Evolutionary conservation across 1,140 invertebrate genomes (phyloP).

Genomic region (Scylla paramamosain): DNA sequence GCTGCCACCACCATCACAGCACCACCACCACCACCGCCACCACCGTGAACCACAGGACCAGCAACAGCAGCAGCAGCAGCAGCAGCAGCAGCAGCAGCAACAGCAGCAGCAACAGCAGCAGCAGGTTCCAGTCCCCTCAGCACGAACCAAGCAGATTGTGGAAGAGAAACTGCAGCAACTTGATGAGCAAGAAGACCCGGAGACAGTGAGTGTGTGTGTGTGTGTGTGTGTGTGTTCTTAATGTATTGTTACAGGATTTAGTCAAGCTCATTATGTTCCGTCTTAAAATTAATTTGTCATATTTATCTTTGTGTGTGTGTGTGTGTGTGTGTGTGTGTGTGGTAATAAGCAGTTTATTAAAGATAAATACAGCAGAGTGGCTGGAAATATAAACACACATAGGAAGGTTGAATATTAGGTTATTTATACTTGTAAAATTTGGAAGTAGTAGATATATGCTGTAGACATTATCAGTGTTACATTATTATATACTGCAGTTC

Average conservation of each 20-base stretch:
- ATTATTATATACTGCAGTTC: too few relatives aligned
- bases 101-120: too few relatives aligned
- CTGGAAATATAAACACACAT: too few relatives aligned
- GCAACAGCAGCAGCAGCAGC: too few relatives aligned
- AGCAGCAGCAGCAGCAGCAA: too few relatives aligned
- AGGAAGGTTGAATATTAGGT: too few relatives aligned
- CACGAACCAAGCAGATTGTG: constrained; percentile 59
- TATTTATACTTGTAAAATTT: too few relatives aligned
- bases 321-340: not conserved
- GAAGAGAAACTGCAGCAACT: constrained; percentile 64
- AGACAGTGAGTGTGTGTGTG: constrained; percentile 42
- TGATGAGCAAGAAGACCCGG: constrained; percentile 59
- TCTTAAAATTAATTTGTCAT: not conserved
- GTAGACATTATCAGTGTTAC: too few relatives aligned
- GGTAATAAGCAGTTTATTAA: not conserved
- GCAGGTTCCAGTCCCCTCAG: constrained; percentile 32
- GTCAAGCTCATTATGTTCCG: not conserved
- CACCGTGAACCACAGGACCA: too few relatives aligned
- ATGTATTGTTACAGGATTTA: not conserved
- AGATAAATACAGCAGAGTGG: too few relatives aligned
- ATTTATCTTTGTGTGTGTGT: not conserved
- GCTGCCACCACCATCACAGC: constrained; percentile 42
- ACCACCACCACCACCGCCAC: not conserved
- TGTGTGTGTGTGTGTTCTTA: not conserved
- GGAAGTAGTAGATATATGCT: too few relatives aligned